phyloP scores from a whole-genome alignment of 30 jellyfish, hydroid and myxozoan genomes.

The Catostylus mosaicus region DNA sequence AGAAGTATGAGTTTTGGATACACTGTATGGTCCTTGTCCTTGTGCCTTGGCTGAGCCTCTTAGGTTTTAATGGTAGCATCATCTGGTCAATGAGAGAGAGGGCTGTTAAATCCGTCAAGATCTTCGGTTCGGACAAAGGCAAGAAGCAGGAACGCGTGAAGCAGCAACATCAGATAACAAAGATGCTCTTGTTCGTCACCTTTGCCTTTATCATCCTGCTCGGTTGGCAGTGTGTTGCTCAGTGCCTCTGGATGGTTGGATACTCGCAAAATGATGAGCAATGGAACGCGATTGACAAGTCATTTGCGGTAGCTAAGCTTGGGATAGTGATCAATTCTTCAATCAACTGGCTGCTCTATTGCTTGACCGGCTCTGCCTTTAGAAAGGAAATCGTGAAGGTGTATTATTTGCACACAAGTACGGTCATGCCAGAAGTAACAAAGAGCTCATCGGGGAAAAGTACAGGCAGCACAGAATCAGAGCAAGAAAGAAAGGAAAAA shows the following conservation, averaged over 20 bases:
- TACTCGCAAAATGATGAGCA: background rate
- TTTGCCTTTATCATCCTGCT: conserved; percentile 71
- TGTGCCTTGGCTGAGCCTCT: conserved; percentile 73
- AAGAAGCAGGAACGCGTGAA: conserved; percentile 15
- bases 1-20: conserved; percentile 79
- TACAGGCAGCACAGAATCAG: background rate
- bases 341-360: conserved; percentile 69
- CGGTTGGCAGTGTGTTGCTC: conserved; percentile 87
- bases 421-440: conserved; percentile 9
- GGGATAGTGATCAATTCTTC: conserved; percentile 72
- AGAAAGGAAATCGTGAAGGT: conserved; percentile 43
- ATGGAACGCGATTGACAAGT: conserved; percentile 47
- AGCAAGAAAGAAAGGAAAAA: background rate
- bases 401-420: background rate
- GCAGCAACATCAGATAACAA: conserved; percentile 75
- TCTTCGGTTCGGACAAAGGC: conserved; percentile 4
- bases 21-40: conserved; percentile 83
- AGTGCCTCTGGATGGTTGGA: conserved; percentile 82
- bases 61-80: conserved; percentile 57
- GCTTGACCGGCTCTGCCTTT: conserved; percentile 63
- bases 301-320: conserved; percentile 68
- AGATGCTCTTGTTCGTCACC: conserved; percentile 71
- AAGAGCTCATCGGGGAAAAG: conserved; percentile 11
- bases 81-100: conserved; percentile 45
- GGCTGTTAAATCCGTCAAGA: background rate